A percentile compares a stretch with the other conserved stretches of the same genome.
phyloP scores from a whole-genome alignment of 2,113 vertebrate species.

The Willisornis vidua region DNA sequence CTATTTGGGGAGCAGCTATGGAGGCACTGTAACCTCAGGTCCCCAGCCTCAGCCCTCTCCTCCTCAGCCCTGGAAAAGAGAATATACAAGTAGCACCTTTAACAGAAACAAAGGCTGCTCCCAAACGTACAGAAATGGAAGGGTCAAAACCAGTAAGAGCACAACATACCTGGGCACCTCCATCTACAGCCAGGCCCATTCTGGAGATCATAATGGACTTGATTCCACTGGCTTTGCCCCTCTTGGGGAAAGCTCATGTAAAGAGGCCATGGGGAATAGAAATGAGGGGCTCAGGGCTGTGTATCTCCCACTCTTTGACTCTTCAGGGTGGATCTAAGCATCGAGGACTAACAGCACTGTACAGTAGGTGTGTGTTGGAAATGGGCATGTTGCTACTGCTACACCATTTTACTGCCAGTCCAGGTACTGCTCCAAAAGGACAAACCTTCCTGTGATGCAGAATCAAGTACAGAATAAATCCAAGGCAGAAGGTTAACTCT shows the following conservation, averaged over 20 bases:
- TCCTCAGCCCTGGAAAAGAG: conserved; percentile 76
- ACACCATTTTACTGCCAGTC: neutral
- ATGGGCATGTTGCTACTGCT: neutral
- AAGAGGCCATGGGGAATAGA: conserved; percentile 25
- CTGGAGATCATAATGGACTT: neutral
- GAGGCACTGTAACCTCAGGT: conserved; percentile 74
- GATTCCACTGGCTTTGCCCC: conserved; percentile 18
- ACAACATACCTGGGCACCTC: neutral
- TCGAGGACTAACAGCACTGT: neutral
- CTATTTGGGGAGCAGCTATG: conserved; percentile 75
- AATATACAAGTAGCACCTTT: conserved; percentile 65
- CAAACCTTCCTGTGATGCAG: neutral
- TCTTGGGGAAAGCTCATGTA: neutral
- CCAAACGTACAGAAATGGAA: neutral
- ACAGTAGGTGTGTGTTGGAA: neutral
- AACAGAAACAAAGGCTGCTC: conserved; percentile 31
- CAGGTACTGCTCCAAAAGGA: neutral
- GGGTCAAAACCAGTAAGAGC: neutral
- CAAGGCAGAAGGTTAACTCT: neutral
- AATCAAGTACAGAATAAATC: conserved; percentile 17
- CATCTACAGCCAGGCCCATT: conserved; percentile 29
- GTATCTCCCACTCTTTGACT: neutral
- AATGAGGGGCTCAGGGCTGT: conserved; percentile 35
- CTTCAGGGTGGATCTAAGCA: neutral
- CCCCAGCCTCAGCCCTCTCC: conserved; percentile 73